Conservation (phyloP, 2,113 vertebrate species). For the Colius striatus region DNA sequence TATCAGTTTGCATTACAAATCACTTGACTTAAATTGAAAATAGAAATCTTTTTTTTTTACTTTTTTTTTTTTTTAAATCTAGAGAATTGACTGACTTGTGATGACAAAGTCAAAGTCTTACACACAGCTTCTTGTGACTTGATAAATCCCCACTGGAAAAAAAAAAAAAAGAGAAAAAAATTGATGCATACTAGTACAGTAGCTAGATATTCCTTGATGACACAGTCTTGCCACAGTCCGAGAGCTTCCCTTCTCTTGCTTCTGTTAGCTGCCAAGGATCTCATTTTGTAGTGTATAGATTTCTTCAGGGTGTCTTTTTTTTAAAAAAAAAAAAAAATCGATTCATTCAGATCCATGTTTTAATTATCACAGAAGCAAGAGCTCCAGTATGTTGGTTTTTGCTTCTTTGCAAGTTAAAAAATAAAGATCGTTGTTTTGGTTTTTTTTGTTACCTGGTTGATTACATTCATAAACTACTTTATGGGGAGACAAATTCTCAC, state of each 20-base stretch:
- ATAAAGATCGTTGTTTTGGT: background rate
- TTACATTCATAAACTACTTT: conserved; percentile 45
- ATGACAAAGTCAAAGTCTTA: background rate
- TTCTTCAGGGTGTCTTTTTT: background rate
- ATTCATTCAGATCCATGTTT: conserved; percentile 7
- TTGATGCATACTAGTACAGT: background rate
- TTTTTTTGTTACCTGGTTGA: conserved; percentile 7
- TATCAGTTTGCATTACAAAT: background rate
- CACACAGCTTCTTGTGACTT: background rate
- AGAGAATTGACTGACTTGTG: background rate
- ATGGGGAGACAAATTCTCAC: conserved; percentile 23
- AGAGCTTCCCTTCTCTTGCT: background rate
- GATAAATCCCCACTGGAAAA: background rate
- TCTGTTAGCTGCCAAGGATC: background rate
- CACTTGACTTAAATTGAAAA: background rate
- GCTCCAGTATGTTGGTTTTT: background rate
- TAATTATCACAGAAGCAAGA: conserved; percentile 37
- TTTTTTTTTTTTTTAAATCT: background rate
- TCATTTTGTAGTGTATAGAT: background rate
- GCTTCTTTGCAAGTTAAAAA: background rate
- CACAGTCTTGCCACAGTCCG: background rate
- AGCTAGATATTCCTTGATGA: background rate
- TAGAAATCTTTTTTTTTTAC: background rate
- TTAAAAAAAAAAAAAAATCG: no score
- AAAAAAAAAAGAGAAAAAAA: accelerated